These are phyloP conservation scores for Amblyraja radiata DNA, from an alignment of 2,797 vertebrate species.

Conservation along the genomic window DNA sequence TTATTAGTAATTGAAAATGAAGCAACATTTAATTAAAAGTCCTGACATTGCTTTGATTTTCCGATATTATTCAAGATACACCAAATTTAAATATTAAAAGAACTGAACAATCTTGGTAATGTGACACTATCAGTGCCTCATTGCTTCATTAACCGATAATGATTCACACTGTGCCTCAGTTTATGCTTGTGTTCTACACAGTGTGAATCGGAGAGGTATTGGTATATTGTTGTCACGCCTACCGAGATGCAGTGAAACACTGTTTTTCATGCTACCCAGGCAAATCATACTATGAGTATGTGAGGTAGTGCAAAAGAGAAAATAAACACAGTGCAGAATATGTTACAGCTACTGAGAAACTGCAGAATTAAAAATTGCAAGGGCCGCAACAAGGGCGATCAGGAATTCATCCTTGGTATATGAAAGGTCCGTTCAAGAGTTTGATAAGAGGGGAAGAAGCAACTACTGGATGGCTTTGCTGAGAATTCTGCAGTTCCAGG, in stretches of 20 bases:
- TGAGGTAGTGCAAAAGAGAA: too few species aligned
- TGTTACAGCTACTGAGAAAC: too few species aligned
- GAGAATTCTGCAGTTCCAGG: neutral
- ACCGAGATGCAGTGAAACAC: too few species aligned
- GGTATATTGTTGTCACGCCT: too few species aligned
- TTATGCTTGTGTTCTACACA: neutral
- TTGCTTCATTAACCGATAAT: constrained; percentile 5
- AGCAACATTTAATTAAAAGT: neutral
- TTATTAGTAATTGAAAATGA: neutral
- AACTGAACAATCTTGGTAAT: neutral
- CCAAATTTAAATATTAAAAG: neutral
- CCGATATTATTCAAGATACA: neutral
- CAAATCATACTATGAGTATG: too few species aligned
- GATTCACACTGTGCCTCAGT: neutral
- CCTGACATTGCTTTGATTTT: constrained; percentile 6
- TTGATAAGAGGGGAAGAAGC: too few species aligned
- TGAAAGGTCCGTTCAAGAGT: too few species aligned
- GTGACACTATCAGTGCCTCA: neutral
- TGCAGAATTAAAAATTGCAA: too few species aligned
- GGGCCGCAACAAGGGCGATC: too few species aligned
- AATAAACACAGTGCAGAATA: too few species aligned
- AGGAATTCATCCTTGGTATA: too few species aligned
- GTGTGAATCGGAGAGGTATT: neutral
- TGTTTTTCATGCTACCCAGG: too few species aligned
- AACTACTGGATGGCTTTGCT: neutral